Conservation (phyloP, 2,797 vertebrate species). For the Hypotaenidia okinawae region DNA sequence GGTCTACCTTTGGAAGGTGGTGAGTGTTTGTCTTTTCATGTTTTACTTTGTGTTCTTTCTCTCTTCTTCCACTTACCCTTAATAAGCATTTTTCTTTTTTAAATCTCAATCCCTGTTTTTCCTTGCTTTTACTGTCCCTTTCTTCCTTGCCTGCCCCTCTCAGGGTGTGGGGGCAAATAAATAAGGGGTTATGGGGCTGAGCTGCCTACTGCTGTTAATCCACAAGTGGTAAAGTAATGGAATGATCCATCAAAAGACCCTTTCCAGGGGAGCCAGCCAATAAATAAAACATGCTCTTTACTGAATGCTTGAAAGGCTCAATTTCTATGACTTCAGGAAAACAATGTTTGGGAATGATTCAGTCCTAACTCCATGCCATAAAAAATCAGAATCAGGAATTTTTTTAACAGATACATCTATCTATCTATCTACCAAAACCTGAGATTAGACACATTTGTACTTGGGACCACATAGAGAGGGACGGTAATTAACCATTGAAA, state of each 20-base stretch:
- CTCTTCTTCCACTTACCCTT: not conserved
- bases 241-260: not conserved
- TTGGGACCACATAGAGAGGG: not conserved
- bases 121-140: not conserved
- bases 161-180: not conserved
- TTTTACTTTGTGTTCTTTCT: not conserved
- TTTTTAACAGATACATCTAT: not conserved
- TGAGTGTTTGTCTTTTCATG: not conserved
- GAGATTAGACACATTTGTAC: not conserved
- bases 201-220: not conserved
- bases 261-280: not conserved
- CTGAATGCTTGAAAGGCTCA: not conserved
- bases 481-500: not conserved
- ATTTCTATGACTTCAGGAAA: not conserved
- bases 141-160: not conserved
- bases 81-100: not conserved
- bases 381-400: rapidly evolving
- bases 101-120: rapidly evolving
- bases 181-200: not conserved
- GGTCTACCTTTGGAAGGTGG: not conserved
- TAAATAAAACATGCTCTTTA: not conserved
- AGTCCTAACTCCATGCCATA: not conserved
- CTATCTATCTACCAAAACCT: too few species aligned
- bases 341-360: not conserved
- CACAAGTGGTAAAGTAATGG: not conserved